Conservation (phyloP, 1,140 invertebrate species). For the Cherax quadricarinatus region DNA sequence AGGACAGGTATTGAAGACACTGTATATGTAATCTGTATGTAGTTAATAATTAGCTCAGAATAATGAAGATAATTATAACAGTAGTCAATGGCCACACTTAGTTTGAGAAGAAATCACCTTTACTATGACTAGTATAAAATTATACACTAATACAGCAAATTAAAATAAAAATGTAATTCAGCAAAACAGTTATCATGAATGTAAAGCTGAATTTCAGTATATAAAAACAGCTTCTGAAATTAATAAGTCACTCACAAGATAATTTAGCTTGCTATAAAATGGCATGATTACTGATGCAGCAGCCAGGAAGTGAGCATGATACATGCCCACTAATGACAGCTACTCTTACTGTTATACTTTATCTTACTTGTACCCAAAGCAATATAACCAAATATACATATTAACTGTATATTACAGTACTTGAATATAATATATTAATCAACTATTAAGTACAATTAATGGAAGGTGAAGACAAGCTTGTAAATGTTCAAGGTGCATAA, state of each 20-base stretch:
- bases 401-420: slow-evolving; percentile 18
- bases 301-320: slow-evolving; percentile 10
- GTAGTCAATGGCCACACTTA: slow-evolving; percentile 10
- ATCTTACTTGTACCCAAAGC: slow-evolving; percentile 24
- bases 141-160: neutral
- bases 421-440: neutral
- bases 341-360: slow-evolving; percentile 9
- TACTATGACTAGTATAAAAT: slow-evolving; percentile 15
- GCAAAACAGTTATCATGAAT: neutral
- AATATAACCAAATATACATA: slow-evolving; percentile 35
- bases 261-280: neutral
- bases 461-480: neutral
- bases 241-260: neutral
- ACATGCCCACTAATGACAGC: no score
- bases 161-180: neutral
- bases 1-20: slow-evolving; percentile 24
- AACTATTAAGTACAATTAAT: slow-evolving; percentile 13
- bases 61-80: slow-evolving; percentile 6
- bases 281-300: neutral
- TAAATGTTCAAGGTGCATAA: neutral
- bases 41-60: slow-evolving; percentile 15
- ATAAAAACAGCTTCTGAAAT: neutral
- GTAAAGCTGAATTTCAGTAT: neutral
- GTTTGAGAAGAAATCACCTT: slow-evolving; percentile 1
- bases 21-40: slow-evolving; percentile 14